Evolutionary conservation across 2,797 vertebrate species (phyloP).

Genomic region (Distichodus sexfasciatus): DNA sequence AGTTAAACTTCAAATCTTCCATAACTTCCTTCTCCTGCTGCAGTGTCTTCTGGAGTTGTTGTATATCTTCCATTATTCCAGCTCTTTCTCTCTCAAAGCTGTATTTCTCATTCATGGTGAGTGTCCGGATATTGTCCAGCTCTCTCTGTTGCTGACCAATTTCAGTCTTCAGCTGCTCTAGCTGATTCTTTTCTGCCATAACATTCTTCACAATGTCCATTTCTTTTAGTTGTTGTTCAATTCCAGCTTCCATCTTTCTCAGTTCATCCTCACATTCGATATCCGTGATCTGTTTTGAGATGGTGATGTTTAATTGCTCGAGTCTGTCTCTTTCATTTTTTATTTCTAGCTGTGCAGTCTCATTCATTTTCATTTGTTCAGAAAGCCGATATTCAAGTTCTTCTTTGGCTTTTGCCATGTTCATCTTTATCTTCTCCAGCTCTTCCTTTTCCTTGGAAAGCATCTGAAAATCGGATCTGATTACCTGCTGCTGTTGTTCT

Average conservation of each 20-base stretch:
- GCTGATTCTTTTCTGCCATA: not conserved
- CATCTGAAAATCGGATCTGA: not conserved
- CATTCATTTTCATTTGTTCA: not conserved
- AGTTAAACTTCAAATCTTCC: not conserved
- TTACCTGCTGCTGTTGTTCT: not conserved
- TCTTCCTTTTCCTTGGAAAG: conserved; percentile 4
- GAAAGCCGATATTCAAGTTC: conserved; percentile 1
- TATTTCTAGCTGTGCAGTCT: not conserved
- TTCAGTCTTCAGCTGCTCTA: conserved; percentile 15
- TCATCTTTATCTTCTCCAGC: not conserved
- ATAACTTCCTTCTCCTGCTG: not conserved
- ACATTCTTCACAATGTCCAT: conserved; percentile 8
- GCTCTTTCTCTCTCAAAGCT: conserved; percentile 19
- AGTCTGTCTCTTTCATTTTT: not conserved
- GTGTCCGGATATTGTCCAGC: not conserved
- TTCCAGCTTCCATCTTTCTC: not conserved
- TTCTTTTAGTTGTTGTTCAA: conserved; percentile 14
- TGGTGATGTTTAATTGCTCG: too few relatives aligned
- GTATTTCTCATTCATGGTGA: conserved; percentile 11
- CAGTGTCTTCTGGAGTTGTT: conserved; percentile 2
- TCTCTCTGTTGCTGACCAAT: not conserved
- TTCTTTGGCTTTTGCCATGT: not conserved
- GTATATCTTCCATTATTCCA: conserved; percentile 9
- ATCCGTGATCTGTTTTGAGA: too few relatives aligned
- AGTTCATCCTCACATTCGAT: too few relatives aligned